phyloP scores from a whole-genome alignment of 2,888 invertebrate species.

The Drosophila recens region DNA sequence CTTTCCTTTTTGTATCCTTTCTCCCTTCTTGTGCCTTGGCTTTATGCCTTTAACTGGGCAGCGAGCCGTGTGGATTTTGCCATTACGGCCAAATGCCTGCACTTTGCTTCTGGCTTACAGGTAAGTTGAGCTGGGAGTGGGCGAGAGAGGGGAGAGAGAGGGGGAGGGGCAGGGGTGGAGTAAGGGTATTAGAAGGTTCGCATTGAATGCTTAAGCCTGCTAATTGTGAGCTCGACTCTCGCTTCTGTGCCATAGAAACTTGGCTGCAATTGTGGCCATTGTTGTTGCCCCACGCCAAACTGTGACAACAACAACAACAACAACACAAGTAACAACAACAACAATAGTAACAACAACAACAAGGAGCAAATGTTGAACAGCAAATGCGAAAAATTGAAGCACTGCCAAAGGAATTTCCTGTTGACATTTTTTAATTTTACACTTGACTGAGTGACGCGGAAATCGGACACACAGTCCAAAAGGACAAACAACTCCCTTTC shows the following conservation, averaged over 20 bases:
- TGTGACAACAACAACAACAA: slow-evolving; percentile 6
- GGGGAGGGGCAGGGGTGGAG: too few relatives aligned
- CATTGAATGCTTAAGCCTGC: slow-evolving; percentile 35
- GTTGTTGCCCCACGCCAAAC: slow-evolving; percentile 12
- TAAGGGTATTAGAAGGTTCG: not conserved
- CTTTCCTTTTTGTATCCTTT: not conserved
- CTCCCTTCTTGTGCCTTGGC: not conserved
- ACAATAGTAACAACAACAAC: not conserved
- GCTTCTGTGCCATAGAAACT: slow-evolving; percentile 4
- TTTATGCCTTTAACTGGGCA: slow-evolving; percentile 47
- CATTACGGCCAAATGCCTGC: slow-evolving; percentile 25
- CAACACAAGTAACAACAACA: not conserved
- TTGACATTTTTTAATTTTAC: slow-evolving; percentile 83
- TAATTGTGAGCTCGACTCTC: slow-evolving; percentile 36
- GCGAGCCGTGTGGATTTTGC: slow-evolving; percentile 39
- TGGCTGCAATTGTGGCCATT: slow-evolving; percentile 16
- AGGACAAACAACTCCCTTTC: not conserved
- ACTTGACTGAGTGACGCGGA: slow-evolving; percentile 74
- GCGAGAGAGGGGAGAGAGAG: not conserved
- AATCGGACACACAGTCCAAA: slow-evolving; percentile 25
- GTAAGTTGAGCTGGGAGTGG: too few relatives aligned
- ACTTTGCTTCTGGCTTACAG: not conserved
- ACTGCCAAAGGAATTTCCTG: slow-evolving; percentile 75
- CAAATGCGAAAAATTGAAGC: slow-evolving; percentile 72
- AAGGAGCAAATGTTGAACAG: slow-evolving; percentile 40